A percentile compares a stretch with the other conserved stretches of the same genome.
Evolutionary conservation across 2,797 vertebrate species (phyloP).

Genomic region (Tinamus major): DNA sequence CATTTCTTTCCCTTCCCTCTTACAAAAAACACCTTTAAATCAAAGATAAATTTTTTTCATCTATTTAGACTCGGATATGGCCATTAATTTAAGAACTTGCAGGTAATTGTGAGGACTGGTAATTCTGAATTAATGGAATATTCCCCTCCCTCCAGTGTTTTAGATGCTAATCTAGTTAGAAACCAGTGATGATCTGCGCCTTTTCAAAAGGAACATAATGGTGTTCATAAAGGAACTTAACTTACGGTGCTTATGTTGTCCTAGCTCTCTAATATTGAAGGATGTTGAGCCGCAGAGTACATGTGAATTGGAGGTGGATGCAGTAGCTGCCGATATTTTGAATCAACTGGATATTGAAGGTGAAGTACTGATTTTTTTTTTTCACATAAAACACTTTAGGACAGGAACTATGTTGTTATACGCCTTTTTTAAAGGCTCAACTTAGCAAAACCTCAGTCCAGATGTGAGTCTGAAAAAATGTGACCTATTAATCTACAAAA

Average conservation of each 20-base stretch:
- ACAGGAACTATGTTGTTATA: background rate
- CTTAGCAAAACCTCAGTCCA: background rate
- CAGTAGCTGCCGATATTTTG: conserved; percentile 94
- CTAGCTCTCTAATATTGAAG: conserved; percentile 91
- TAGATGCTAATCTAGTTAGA: background rate
- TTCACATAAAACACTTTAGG: background rate
- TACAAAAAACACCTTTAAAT: background rate
- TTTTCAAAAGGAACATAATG: background rate
- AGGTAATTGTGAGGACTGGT: background rate
- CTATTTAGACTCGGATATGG: background rate
- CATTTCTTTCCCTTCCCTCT: background rate
- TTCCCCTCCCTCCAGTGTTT: background rate
- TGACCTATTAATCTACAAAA: background rate
- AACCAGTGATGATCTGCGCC: background rate
- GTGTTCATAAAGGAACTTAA: conserved; percentile 4
- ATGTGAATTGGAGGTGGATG: conserved; percentile 97
- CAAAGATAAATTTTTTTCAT: background rate
- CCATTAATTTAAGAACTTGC: background rate
- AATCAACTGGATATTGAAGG: conserved; percentile 97
- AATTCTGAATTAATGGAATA: background rate
- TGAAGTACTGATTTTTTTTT: conserved; percentile 68
- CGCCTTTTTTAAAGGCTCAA: background rate
- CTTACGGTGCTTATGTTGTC: conserved; percentile 54
- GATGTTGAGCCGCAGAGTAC: conserved; percentile 91
- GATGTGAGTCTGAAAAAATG: background rate